Evolutionary conservation across 2,113 vertebrate species (phyloP).

Genomic region (Benitochromis conjunctus): DNA sequence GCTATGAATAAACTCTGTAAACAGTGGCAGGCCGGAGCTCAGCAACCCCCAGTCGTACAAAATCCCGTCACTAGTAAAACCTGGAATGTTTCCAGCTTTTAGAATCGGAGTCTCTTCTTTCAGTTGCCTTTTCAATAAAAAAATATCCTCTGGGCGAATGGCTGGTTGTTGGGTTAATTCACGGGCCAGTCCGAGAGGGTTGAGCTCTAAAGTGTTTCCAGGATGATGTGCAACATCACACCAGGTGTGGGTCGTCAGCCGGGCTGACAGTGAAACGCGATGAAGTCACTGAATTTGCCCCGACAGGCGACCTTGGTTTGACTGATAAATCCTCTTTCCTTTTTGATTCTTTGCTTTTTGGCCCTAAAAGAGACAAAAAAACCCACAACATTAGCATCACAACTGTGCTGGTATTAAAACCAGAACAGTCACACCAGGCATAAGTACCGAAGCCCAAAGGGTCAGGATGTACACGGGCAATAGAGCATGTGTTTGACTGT

Average conservation of each 20-base stretch:
- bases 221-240: constrained; percentile 48
- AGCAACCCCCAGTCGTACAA: constrained; percentile 55
- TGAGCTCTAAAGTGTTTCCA: constrained; percentile 35
- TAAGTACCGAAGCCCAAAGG: neutral
- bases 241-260: constrained; percentile 81
- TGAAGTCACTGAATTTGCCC: constrained; percentile 73
- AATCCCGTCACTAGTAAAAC: constrained; percentile 71
- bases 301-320: constrained; percentile 67
- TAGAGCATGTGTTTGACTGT: neutral
- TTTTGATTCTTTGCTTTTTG: constrained; percentile 78
- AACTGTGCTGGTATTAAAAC: neutral
- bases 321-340: constrained; percentile 82
- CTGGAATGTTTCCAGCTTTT: constrained; percentile 70
- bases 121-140: constrained; percentile 68
- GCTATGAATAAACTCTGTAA: constrained; percentile 61
- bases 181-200: constrained; percentile 45
- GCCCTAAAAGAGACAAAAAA: constrained; percentile 61
- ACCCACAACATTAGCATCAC: neutral
- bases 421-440: neutral
- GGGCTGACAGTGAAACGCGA: constrained; percentile 90
- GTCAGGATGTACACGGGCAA: neutral
- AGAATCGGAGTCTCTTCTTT: constrained; percentile 68
- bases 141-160: constrained; percentile 75
- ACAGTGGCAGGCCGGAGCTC: constrained; percentile 61
- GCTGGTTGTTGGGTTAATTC: constrained; percentile 60